A percentile compares a stretch with the other conserved stretches of the same genome.
Evolutionary conservation across 2,113 vertebrate genomes (phyloP).

Genomic region (Hemiscyllium ocellatum): DNA sequence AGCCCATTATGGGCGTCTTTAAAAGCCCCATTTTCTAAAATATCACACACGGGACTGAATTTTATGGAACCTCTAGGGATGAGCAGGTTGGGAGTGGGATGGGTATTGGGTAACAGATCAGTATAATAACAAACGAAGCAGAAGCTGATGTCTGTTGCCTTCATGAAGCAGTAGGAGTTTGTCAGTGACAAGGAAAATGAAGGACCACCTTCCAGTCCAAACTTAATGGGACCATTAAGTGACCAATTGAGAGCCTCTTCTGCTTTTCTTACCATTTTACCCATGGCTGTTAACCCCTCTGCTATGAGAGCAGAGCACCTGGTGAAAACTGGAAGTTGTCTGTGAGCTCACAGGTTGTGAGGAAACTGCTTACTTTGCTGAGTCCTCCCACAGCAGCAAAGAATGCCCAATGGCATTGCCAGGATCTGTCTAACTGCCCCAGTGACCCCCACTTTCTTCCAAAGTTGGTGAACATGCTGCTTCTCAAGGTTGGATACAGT

Average conservation of each 20-base stretch:
- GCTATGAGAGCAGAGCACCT: background rate
- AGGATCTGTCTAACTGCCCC: background rate
- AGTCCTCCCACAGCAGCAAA: background rate
- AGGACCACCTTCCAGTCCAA: background rate
- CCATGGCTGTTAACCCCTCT: background rate
- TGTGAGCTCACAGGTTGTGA: background rate
- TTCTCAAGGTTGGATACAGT: background rate
- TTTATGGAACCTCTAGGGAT: background rate
- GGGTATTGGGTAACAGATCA: too few relatives aligned
- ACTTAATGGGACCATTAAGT: background rate
- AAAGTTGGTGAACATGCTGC: background rate
- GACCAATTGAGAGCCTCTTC: background rate
- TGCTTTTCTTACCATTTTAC: background rate
- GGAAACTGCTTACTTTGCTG: too few relatives aligned
- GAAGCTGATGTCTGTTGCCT: background rate
- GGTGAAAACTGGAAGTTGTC: background rate
- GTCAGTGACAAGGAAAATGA: background rate
- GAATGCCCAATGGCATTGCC: background rate
- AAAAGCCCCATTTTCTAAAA: background rate
- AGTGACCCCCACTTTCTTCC: background rate
- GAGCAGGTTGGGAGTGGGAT: background rate
- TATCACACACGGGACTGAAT: background rate
- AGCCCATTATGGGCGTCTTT: background rate
- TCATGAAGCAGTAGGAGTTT: background rate
- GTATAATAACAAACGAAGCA: background rate